Conservation (phyloP, 1,140 invertebrate species). For the Drosophila leontia region DNA sequence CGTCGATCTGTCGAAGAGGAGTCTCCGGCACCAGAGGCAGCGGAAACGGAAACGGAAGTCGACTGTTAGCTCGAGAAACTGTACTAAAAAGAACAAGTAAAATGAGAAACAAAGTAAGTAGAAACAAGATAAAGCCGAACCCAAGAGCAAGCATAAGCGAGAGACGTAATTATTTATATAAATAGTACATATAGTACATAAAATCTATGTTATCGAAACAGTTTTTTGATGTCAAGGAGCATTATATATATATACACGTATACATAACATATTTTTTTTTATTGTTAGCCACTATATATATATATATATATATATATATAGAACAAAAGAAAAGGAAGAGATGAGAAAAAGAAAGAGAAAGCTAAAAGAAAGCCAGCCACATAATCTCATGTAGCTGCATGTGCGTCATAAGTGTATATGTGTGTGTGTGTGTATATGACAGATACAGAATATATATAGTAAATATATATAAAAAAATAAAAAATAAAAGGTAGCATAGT, state of each 20-base stretch:
- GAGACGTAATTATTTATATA: conserved; percentile 53
- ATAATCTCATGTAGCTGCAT: conserved; percentile 44
- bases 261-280: conserved; percentile 51
- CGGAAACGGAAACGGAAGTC: conserved; percentile 13
- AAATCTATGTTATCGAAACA: conserved; percentile 48
- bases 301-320: conserved; percentile 21
- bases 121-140: not conserved
- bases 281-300: conserved; percentile 41
- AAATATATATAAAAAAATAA: conserved; percentile 7
- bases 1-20: conserved; percentile 38
- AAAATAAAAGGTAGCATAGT: conserved; percentile 23
- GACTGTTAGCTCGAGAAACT: conserved; percentile 65
- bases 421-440: conserved; percentile 49
- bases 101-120: not conserved
- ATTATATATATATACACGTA: conserved; percentile 43
- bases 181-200: conserved; percentile 40
- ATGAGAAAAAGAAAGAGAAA: not conserved
- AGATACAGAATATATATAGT: conserved; percentile 30
- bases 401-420: conserved; percentile 26
- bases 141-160: conserved; percentile 2
- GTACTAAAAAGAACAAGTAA: not conserved
- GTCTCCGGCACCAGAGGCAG: not conserved
- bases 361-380: conserved; percentile 8
- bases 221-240: conserved; percentile 53
- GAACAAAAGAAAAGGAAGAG: conserved; percentile 8